A percentile compares a stretch with the other conserved stretches of the same genome.
phyloP scores from a whole-genome alignment of 2,113 vertebrate species.

The Limanda limanda region DNA sequence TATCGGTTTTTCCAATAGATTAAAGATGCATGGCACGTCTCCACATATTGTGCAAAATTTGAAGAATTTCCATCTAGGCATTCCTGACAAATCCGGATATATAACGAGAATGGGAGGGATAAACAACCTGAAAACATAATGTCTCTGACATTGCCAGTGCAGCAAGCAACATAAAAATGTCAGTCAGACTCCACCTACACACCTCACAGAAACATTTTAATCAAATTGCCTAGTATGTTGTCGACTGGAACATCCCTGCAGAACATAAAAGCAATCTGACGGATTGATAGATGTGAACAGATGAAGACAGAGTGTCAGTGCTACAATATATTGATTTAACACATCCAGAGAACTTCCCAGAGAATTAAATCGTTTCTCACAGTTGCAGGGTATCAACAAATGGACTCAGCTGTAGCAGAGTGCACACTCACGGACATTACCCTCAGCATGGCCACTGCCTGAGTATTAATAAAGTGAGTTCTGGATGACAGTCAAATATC shows the following conservation, averaged over 20 bases:
- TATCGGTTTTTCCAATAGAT: neutral
- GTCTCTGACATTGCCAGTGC: neutral
- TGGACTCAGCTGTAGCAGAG: conserved; percentile 6
- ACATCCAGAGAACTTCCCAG: conserved; percentile 16
- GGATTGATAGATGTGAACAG: conserved; percentile 20
- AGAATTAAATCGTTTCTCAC: conserved; percentile 26
- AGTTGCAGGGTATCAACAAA: conserved; percentile 38
- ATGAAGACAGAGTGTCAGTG: conserved; percentile 25
- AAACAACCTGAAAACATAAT: neutral
- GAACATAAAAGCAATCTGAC: conserved; percentile 9
- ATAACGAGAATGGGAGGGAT: neutral
- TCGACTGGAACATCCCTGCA: neutral
- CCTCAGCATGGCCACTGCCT: conserved; percentile 3
- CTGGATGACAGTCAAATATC: conserved; percentile 38
- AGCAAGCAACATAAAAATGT: neutral
- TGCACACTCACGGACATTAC: conserved; percentile 42
- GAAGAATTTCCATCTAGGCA: neutral
- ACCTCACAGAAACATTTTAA: neutral
- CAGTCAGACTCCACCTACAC: neutral
- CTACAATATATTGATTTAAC: conserved; percentile 33
- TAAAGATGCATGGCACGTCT: neutral
- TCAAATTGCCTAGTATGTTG: neutral
- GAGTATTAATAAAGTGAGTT: conserved; percentile 45
- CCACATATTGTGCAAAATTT: neutral
- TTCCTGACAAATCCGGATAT: neutral